These are phyloP conservation scores for Orthosia cruda DNA, from an alignment of 2,888 invertebrate species.

Conservation along the genomic window DNA sequence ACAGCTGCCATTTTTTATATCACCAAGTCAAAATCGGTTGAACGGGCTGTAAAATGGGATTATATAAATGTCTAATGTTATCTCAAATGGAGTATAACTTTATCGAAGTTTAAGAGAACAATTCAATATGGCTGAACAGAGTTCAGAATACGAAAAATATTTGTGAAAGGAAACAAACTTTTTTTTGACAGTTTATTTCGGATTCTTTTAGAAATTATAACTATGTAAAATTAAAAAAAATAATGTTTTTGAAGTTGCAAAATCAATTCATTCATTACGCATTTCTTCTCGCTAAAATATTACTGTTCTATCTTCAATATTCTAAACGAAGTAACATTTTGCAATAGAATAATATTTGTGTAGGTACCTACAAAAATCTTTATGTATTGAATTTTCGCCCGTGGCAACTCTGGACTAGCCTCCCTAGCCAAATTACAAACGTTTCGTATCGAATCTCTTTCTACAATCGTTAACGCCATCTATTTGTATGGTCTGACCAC, in stretches of 20 bases:
- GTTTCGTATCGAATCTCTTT: too few relatives aligned
- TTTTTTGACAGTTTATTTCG: background rate
- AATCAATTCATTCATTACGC: background rate
- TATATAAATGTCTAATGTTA: too few relatives aligned
- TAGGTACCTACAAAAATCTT: slow-evolving; percentile 13
- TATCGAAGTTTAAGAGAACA: slow-evolving; percentile 22
- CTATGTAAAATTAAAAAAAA: too few relatives aligned
- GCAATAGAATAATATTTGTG: too few relatives aligned
- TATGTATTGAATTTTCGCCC: slow-evolving; percentile 24
- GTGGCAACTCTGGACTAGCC: slow-evolving; percentile 5
- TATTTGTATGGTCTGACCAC: too few relatives aligned
- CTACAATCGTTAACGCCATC: too few relatives aligned
- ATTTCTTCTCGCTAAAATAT: background rate
- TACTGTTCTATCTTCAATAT: slow-evolving; percentile 10
- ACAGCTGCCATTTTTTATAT: too few relatives aligned
- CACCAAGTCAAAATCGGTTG: too few relatives aligned
- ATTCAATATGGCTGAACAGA: slow-evolving; percentile 18
- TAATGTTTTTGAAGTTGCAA: background rate
- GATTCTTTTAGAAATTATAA: background rate
- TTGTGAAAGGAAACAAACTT: background rate
- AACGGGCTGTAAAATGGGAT: too few relatives aligned
- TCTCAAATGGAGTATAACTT: too few relatives aligned
- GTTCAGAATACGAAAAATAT: background rate
- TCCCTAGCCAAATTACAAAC: too few relatives aligned
- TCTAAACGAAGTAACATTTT: slow-evolving; percentile 2